Percentiles rank a stretch among this genome's conserved stretches.
Conservation (phyloP, 2,113 vertebrate species). For the Fulmarus glacialis region DNA sequence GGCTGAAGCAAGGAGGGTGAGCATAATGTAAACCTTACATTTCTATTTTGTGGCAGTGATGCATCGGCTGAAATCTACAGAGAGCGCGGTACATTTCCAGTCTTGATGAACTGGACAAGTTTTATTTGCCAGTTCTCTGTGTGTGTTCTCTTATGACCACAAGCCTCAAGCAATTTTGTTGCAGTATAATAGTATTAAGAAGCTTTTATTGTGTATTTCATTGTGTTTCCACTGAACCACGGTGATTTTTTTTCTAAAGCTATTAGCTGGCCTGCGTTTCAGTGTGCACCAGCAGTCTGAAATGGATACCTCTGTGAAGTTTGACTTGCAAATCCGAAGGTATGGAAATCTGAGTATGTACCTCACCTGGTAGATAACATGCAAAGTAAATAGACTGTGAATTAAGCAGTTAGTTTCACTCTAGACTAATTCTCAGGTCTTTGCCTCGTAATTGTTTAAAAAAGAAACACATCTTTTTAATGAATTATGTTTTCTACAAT, state of each 20-base stretch:
- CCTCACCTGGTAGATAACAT: background rate
- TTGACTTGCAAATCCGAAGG: conserved; percentile 92
- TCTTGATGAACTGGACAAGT: background rate
- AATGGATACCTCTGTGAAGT: conserved; percentile 92
- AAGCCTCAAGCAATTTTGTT: background rate
- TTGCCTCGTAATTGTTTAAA: background rate
- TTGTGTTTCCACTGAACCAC: background rate
- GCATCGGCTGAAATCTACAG: background rate
- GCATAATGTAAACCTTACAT: background rate
- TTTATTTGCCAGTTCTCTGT: background rate
- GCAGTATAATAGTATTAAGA: background rate
- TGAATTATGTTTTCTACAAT: background rate
- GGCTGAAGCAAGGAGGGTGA: background rate
- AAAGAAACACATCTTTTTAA: background rate
- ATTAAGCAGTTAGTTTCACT: background rate
- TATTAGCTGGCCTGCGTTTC: conserved; percentile 88
- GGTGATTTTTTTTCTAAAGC: conserved; percentile 62
- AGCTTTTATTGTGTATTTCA: background rate
- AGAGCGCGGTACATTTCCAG: background rate
- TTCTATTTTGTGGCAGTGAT: background rate
- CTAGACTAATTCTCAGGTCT: background rate
- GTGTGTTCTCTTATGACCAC: background rate
- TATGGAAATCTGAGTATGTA: background rate
- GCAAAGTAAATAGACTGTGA: background rate
- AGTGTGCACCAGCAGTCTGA: conserved; percentile 95